Base-by-base conservation (phyloP, 1,140 invertebrate species). In the Acyrthosiphon pisum region DNA sequence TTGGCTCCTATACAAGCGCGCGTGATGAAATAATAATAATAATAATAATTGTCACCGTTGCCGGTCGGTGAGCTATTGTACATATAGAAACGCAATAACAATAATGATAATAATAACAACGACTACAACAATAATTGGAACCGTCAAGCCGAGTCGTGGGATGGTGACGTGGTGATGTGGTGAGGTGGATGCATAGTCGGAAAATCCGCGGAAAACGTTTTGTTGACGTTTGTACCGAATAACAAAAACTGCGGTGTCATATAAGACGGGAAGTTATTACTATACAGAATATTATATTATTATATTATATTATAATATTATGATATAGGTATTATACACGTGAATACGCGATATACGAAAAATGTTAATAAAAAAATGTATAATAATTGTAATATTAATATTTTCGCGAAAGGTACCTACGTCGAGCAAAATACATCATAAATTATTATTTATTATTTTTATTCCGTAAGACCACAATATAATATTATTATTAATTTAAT, bases 121-220 rank as follows among this genome's bases (percentile, higher is more conserved):
- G 7, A n/a, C 60, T n/a, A 68, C 22, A 84, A 84, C 23, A 44
- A 84, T 44, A 68, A 68, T 68, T 68, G 60, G 14, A n/a, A n/a
- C 30, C 60, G 14, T 68, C 60, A n/a, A 68, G 35, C 8, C 0
- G 35, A 23, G 37, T 84, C 83, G 2, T 11, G 30, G 30, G n/a
- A n/a, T 18, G 60, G 60, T 14, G 30, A 0, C 4, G 6, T 68
- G 60, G 30, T 0, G 26, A 60, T 8, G 56, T 30, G 14, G 14
- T n/a, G 30, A 68, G 30, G 60, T n/a, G 60, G 30, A 37, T 9
- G 35, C 26, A 26, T 46, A 41, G 84, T 18, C 41, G 84, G 84
- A 86, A 86, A 46, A 86, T 86, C 41, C 84, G 84, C 11, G 41
- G 84, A 86, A 86, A 86, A 86, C 41, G 84, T 86, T 86, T 86